A percentile compares a stretch with the other conserved stretches of the same genome.
Conservation (phyloP, 2,113 vertebrate genomes). For the Neogobius melanostomus region DNA sequence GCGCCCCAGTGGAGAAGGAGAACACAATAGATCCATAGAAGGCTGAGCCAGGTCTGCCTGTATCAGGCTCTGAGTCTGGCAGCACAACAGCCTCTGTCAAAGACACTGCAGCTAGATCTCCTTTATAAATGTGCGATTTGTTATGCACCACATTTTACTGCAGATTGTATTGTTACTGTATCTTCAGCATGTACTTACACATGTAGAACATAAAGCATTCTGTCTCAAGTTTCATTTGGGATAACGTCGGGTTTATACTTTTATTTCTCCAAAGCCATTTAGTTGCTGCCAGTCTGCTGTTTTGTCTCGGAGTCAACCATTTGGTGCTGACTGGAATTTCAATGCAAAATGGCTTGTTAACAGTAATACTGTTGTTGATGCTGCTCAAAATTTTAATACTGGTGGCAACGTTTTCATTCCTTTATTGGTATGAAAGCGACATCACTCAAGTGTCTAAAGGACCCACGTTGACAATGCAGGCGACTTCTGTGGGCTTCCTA, state of each 20-base stretch:
- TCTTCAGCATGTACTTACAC: not conserved
- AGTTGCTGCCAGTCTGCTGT: constrained; percentile 35
- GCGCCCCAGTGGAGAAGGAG: constrained; percentile 53
- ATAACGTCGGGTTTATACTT: constrained; percentile 7
- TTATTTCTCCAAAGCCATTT: constrained; percentile 36
- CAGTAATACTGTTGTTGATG: constrained; percentile 51
- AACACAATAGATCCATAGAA: constrained; percentile 65
- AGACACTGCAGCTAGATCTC: constrained; percentile 8
- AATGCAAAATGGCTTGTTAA: constrained; percentile 66
- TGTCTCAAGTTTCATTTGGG: constrained; percentile 12
- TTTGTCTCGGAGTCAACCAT: constrained; percentile 50
- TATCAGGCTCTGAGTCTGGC: constrained; percentile 50
- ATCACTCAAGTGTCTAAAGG: constrained; percentile 73
- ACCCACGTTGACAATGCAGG: constrained; percentile 35
- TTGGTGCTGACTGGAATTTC: constrained; percentile 50
- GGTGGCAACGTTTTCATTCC: constrained; percentile 80
- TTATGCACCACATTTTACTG: not conserved
- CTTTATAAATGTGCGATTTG: constrained; percentile 20
- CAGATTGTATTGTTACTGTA: constrained; percentile 15
- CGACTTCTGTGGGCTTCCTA: not conserved
- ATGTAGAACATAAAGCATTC: not conserved
- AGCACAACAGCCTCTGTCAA: constrained; percentile 49
- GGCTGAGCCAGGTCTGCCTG: constrained; percentile 46
- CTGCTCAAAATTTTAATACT: constrained; percentile 76
- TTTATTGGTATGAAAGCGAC: constrained; percentile 73